Conservation (phyloP, 2,888 invertebrate species). For the Tetragnatha montana region DNA sequence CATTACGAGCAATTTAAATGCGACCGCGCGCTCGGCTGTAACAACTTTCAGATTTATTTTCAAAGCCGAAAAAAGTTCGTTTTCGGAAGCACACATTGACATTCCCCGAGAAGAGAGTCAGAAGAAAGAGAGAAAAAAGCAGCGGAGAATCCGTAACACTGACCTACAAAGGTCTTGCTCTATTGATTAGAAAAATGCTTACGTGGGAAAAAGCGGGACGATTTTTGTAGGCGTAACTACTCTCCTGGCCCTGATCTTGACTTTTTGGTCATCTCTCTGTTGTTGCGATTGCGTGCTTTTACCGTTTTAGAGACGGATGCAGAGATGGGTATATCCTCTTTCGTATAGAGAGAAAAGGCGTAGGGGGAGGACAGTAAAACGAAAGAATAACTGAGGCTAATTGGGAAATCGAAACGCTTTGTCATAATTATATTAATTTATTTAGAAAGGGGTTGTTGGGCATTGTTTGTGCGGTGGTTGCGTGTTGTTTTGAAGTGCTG, state of each 20-base stretch:
- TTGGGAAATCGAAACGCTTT: no score
- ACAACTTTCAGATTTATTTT: background rate
- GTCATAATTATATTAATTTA: no score
- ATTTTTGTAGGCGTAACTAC: conserved; percentile 36
- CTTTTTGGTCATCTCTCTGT: conserved; percentile 11
- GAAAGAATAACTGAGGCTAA: no score
- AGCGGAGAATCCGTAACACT: conserved; percentile 40
- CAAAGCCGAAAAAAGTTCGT: background rate
- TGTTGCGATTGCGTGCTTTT: conserved; percentile 25
- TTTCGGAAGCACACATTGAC: no score
- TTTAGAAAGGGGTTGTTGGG: no score
- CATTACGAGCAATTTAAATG: background rate
- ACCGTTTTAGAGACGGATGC: background rate
- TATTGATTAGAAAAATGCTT: conserved; percentile 29
- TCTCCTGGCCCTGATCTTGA: conserved; percentile 66
- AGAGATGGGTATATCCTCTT: conserved; percentile 6
- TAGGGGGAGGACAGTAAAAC: no score
- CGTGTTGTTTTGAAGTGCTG: no score
- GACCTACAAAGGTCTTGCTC: conserved; percentile 34
- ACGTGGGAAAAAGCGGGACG: conserved; percentile 61
- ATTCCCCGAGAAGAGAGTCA: background rate
- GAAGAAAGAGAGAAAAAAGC: background rate
- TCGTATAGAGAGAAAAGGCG: conserved; percentile 4
- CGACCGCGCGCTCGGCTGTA: background rate
- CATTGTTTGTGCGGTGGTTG: no score